A percentile compares a stretch with the other conserved stretches of the same genome.
Evolutionary conservation across 2,797 vertebrate species (phyloP).

Genomic region (Scarus forsteni): DNA sequence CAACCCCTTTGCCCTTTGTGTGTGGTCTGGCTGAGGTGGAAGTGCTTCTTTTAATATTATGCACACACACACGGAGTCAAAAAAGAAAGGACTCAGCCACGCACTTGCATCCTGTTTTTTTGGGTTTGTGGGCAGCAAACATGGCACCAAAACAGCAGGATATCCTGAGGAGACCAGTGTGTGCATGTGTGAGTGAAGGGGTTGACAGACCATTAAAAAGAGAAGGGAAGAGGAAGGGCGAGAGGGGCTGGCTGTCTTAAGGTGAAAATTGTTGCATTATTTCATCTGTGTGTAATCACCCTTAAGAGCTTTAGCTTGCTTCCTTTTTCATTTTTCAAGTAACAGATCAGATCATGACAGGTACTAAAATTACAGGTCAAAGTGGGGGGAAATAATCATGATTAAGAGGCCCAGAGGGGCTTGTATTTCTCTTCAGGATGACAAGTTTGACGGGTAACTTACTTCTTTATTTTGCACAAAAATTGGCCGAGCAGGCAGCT

Average conservation of each 20-base stretch:
- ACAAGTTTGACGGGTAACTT: not conserved
- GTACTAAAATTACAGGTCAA: slow-evolving; percentile 24
- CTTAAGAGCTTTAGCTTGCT: slow-evolving; percentile 1
- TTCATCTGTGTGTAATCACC: not conserved
- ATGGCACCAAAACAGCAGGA: slow-evolving; percentile 64
- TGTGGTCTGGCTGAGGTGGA: slow-evolving; percentile 49
- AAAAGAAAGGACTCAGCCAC: slow-evolving; percentile 11
- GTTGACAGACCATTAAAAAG: slow-evolving; percentile 27
- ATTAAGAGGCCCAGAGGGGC: slow-evolving; percentile 1
- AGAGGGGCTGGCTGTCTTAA: slow-evolving; percentile 12
- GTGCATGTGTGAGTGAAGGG: slow-evolving; percentile 8
- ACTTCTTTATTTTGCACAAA: slow-evolving; percentile 1
- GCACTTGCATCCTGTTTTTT: slow-evolving; percentile 65
- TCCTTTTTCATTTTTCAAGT: slow-evolving; percentile 7
- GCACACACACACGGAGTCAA: slow-evolving; percentile 7
- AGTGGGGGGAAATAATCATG: slow-evolving; percentile 19
- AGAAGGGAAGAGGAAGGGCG: slow-evolving; percentile 8
- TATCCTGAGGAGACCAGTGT: slow-evolving; percentile 55
- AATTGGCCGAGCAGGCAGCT: not conserved
- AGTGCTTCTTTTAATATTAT: slow-evolving; percentile 33
- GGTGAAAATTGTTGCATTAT: slow-evolving; percentile 15
- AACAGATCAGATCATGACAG: not conserved
- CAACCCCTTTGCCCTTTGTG: slow-evolving; percentile 63
- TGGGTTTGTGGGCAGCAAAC: slow-evolving; percentile 49
- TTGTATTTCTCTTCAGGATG: not conserved